Conservation (phyloP, 2,797 vertebrate species). For the Discoglossus pictus region DNA sequence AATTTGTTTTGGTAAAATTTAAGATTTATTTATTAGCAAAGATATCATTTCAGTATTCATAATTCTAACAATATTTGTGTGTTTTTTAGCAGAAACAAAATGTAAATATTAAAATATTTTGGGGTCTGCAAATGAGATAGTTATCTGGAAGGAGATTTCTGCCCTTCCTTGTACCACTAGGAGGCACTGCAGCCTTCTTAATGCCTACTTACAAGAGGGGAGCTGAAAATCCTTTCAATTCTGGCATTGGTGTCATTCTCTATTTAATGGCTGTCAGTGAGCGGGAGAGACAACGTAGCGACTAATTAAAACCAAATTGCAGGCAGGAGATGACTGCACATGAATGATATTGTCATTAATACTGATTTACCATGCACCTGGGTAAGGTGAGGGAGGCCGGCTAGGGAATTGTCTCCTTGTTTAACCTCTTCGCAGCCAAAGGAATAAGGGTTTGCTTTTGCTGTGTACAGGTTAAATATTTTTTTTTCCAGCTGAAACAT, state of each 20-base stretch:
- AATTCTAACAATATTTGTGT: too few species aligned
- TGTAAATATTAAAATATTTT: too few species aligned
- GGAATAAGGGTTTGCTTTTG: neutral
- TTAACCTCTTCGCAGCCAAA: constrained; percentile 30
- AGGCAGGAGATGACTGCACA: constrained; percentile 90
- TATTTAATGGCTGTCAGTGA: constrained; percentile 92
- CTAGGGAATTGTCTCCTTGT: constrained; percentile 63
- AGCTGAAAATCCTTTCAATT: constrained; percentile 56
- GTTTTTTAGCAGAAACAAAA: too few species aligned
- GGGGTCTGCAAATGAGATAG: too few species aligned
- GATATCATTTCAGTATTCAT: too few species aligned
- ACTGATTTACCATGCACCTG: constrained; percentile 86
- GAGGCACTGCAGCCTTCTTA: constrained; percentile 75
- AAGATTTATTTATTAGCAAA: too few species aligned
- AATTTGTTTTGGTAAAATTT: too few species aligned
- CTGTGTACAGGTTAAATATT: neutral
- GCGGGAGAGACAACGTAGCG: constrained; percentile 87
- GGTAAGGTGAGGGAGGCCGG: constrained; percentile 75
- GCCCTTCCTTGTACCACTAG: constrained; percentile 62
- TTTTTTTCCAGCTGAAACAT: constrained; percentile 61
- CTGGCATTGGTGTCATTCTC: constrained; percentile 77
- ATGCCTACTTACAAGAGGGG: constrained; percentile 49
- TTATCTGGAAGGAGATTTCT: too few species aligned
- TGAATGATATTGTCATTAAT: constrained; percentile 88
- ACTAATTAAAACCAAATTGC: constrained; percentile 94